phyloP scores from a whole-genome alignment of 2,888 invertebrate species.

The Drosophila colorata region DNA sequence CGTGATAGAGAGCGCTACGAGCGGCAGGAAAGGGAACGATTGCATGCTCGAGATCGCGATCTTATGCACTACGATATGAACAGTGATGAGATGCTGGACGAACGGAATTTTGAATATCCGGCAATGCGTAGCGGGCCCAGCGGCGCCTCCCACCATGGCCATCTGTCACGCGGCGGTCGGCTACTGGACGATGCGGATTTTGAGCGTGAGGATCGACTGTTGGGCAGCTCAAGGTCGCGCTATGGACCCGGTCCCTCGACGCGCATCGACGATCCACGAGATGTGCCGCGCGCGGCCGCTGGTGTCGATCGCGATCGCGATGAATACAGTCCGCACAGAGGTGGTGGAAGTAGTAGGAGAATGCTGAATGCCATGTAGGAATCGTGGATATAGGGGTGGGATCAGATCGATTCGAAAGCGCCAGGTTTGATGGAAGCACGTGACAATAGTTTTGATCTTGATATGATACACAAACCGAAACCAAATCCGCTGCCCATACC shows the following conservation, averaged over 20 bases:
- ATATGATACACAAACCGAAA: slow-evolving; percentile 66
- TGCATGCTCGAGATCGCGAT: slow-evolving; percentile 85
- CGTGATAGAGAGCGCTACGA: slow-evolving; percentile 80
- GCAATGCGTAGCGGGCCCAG: slow-evolving; percentile 79
- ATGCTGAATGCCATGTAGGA: slow-evolving; percentile 86
- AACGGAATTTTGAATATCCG: slow-evolving; percentile 84
- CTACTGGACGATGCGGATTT: slow-evolving; percentile 83
- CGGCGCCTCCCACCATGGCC: slow-evolving; percentile 77
- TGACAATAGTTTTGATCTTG: slow-evolving; percentile 80
- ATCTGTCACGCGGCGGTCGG: slow-evolving; percentile 77
- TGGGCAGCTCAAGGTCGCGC: slow-evolving; percentile 65
- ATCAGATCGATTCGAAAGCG: slow-evolving; percentile 85
- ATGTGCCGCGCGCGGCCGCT: slow-evolving; percentile 83
- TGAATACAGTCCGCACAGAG: slow-evolving; percentile 86
- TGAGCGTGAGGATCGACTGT: slow-evolving; percentile 83
- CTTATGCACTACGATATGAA: slow-evolving; percentile 85
- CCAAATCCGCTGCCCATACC: slow-evolving; percentile 25
- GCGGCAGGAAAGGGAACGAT: slow-evolving; percentile 82
- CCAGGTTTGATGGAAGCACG: slow-evolving; percentile 78
- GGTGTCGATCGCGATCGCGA: slow-evolving; percentile 85
- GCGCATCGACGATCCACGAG: slow-evolving; percentile 79
- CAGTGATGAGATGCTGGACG: slow-evolving; percentile 84
- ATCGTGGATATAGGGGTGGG: slow-evolving; percentile 86
- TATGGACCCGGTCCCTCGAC: slow-evolving; percentile 74
- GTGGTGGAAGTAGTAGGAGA: slow-evolving; percentile 86